Conservation (phyloP, 2,113 vertebrate genomes). For the Zosterops lateralis region DNA sequence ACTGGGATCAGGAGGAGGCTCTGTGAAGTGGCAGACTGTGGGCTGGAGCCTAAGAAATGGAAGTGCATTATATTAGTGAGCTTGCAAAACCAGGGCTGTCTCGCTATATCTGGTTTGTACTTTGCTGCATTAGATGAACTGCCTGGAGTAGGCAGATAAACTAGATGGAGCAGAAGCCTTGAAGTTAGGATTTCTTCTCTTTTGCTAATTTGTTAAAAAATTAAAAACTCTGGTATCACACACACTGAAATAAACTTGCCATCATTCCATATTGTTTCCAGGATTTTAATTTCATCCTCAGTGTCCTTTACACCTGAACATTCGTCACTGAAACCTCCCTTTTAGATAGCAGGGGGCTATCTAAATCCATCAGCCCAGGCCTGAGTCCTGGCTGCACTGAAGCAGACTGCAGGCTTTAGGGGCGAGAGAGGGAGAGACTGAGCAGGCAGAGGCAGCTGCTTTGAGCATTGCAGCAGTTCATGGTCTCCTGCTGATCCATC, state of each 20-base stretch:
- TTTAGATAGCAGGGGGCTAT: background rate
- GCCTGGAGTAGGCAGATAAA: background rate
- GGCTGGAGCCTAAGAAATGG: background rate
- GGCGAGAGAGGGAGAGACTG: too few relatives aligned
- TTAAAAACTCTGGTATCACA: background rate
- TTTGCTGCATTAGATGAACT: background rate
- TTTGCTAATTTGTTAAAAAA: background rate
- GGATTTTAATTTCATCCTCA: background rate
- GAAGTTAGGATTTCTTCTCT: background rate
- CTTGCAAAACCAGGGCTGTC: background rate
- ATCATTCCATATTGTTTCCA: background rate
- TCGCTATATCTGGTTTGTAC: background rate
- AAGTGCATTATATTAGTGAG: background rate
- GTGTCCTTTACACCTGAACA: background rate
- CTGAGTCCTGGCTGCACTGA: background rate
- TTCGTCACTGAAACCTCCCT: background rate
- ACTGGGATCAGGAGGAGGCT: background rate
- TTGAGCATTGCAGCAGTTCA: fast-evolving
- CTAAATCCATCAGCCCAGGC: background rate
- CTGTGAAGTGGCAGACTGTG: background rate
- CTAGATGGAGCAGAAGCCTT: background rate
- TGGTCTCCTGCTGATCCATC: background rate
- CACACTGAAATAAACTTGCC: background rate
- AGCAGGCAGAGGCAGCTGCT: background rate
- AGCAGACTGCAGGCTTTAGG: background rate